These are phyloP conservation scores for Hylaeus volcanicus DNA, from an alignment of 1,140 invertebrate genomes.

Conservation along the genomic window DNA sequence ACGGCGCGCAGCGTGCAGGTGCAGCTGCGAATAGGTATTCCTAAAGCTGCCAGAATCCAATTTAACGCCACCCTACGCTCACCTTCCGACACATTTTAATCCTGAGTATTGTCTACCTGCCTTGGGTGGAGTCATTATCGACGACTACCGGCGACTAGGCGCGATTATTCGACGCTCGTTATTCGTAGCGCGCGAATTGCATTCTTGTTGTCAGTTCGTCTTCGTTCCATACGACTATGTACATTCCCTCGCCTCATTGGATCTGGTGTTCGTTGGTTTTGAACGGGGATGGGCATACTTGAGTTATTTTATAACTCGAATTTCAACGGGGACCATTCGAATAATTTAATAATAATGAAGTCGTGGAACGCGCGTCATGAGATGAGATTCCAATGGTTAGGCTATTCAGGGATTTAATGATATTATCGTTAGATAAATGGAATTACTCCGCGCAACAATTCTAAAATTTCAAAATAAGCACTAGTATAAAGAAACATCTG, in stretches of 20 bases:
- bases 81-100: slow-evolving; percentile 54
- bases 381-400: too few species aligned
- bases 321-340: too few species aligned
- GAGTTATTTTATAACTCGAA: too few species aligned
- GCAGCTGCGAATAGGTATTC: slow-evolving; percentile 45
- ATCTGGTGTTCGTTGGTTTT: neutral
- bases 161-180: neutral
- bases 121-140: slow-evolving; percentile 30
- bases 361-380: too few species aligned
- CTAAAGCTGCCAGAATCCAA: slow-evolving; percentile 46
- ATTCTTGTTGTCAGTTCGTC: neutral
- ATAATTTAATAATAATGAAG: neutral
- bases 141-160: slow-evolving; percentile 10
- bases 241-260: neutral
- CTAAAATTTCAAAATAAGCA: too few species aligned
- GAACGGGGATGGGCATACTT: too few species aligned
- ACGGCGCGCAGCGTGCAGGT: slow-evolving; percentile 30
- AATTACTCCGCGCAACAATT: too few species aligned
- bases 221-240: neutral
- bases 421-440: too few species aligned
- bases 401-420: too few species aligned
- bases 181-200: neutral
- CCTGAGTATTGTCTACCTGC: slow-evolving; percentile 28
- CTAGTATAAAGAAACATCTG: too few species aligned
- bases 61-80: slow-evolving; percentile 23